Evolutionary conservation across 1,140 invertebrate genomes (phyloP).

Genomic region (Diprion similis): DNA sequence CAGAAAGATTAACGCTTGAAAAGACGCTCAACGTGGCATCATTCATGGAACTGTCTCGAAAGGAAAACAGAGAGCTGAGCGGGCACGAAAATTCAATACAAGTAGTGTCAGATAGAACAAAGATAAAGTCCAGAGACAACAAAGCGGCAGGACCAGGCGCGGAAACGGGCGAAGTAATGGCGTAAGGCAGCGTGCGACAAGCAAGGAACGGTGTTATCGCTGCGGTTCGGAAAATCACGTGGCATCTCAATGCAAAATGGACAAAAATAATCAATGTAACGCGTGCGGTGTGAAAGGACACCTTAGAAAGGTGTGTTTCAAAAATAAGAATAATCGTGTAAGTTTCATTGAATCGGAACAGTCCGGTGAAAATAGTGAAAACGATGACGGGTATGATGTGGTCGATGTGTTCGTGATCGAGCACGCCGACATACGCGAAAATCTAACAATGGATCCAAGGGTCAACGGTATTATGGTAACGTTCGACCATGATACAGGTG

Average conservation of each 20-base stretch:
- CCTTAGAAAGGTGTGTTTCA: background rate
- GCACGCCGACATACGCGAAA: conserved; percentile 10
- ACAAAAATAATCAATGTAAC: background rate
- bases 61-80: no score
- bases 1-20: background rate
- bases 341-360: no score
- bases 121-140: no score
- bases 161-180: no score
- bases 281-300: background rate
- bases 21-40: conserved; percentile 5
- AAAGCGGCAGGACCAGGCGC: no score
- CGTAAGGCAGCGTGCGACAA: no score
- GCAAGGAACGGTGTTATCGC: background rate
- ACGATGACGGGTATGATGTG: no score
- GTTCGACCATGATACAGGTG: conserved; percentile 21
- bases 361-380: no score
- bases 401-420: background rate
- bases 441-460: background rate
- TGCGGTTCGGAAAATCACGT: background rate
- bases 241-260: background rate
- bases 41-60: no score
- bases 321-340: background rate
- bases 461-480: background rate
- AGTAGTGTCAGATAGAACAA: no score
- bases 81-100: no score